Evolutionary conservation across 1,140 invertebrate species (phyloP).

Genomic region (Bombus sibiricus): DNA sequence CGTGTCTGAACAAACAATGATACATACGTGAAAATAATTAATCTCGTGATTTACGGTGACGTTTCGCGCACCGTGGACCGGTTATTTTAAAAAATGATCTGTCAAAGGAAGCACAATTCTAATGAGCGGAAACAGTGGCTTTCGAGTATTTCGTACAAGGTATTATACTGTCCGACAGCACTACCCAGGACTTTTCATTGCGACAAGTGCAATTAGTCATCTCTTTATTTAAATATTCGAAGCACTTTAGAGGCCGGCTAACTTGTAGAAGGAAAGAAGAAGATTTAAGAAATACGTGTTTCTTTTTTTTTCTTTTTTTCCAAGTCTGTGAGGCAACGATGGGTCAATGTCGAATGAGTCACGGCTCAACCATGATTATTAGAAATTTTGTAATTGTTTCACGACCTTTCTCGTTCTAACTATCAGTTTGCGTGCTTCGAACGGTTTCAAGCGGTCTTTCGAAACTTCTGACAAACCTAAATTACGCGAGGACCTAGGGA

Average conservation of each 20-base stretch:
- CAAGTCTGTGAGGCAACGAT: background rate
- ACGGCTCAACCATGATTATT: background rate
- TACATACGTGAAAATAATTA: slow-evolving; percentile 4
- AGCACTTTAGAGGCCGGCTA: background rate
- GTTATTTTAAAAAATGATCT: slow-evolving; percentile 3
- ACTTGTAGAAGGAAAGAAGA: background rate
- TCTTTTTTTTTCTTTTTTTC: background rate
- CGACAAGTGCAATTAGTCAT: slow-evolving; percentile 25
- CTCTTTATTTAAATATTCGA: background rate
- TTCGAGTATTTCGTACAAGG: slow-evolving; percentile 11
- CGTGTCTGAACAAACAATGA: background rate
- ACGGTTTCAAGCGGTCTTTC: background rate
- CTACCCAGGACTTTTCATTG: background rate
- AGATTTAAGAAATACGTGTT: background rate
- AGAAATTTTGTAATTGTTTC: slow-evolving; percentile 12
- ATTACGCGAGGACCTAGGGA: background rate
- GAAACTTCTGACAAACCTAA: slow-evolving; percentile 5
- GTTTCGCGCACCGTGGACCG: background rate
- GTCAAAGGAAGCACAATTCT: background rate
- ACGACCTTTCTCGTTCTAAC: slow-evolving; percentile 4
- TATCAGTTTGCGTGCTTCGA: background rate
- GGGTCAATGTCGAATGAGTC: slow-evolving; percentile 10
- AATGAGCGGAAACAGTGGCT: slow-evolving; percentile 9
- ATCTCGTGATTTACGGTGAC: background rate
- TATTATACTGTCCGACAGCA: background rate